phyloP scores from a whole-genome alignment of 2,113 vertebrate genomes.

The Pelusios castaneus region DNA sequence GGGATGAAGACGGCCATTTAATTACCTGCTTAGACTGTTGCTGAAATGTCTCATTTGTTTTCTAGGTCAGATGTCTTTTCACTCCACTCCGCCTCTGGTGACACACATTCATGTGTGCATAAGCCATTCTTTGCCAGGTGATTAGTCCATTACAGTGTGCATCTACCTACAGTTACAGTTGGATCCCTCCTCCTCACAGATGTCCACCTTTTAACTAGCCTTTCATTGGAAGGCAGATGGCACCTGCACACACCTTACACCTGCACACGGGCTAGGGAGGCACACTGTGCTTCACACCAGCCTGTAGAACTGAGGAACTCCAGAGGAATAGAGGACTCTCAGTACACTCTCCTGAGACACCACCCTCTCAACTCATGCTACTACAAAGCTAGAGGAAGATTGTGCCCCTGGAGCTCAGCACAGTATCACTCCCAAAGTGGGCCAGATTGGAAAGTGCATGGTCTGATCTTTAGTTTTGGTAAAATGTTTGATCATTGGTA shows the following conservation, averaged over 20 bases:
- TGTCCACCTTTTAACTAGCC: neutral
- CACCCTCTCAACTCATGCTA: neutral
- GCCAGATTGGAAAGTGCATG: neutral
- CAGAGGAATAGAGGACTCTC: too few species aligned
- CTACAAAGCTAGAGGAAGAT: neutral
- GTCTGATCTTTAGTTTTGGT: neutral
- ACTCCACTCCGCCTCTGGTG: neutral
- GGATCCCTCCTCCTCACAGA: neutral
- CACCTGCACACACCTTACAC: neutral
- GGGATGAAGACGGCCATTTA: neutral
- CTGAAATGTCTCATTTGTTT: neutral
- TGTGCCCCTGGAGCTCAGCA: neutral
- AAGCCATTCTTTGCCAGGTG: neutral
- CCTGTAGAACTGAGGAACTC: neutral
- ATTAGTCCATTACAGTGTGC: neutral
- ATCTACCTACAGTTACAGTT: neutral
- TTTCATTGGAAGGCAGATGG: neutral
- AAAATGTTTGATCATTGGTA: neutral
- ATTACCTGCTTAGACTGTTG: neutral
- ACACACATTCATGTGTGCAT: neutral
- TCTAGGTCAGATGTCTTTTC: neutral
- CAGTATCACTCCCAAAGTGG: neutral
- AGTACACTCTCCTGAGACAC: neutral
- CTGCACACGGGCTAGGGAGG: neutral
- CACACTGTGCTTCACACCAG: neutral